Evolutionary conservation across 2,888 invertebrate genomes (phyloP).

Genomic region (Drosophila meridionalis): DNA sequence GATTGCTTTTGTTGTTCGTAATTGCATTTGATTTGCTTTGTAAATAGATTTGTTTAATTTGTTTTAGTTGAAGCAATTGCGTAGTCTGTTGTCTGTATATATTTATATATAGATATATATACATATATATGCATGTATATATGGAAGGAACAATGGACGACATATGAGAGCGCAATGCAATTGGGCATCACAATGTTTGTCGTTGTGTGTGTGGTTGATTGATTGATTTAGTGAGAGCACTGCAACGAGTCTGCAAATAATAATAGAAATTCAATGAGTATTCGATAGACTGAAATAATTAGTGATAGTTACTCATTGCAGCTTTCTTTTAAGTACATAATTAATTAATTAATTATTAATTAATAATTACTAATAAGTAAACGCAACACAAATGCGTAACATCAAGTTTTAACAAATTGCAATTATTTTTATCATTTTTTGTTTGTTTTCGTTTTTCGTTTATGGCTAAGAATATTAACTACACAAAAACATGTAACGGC

Average conservation of each 20-base stretch:
- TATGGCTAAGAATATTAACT: conserved; percentile 53
- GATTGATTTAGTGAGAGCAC: conserved; percentile 12
- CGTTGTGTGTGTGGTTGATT: conserved; percentile 48
- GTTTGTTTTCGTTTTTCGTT: conserved; percentile 5
- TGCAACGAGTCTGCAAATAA: conserved; percentile 1
- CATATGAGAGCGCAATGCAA: conserved; percentile 35
- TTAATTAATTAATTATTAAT: conserved; percentile 28
- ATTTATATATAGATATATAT: neutral
- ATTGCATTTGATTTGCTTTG: conserved; percentile 40
- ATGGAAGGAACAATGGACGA: conserved; percentile 83
- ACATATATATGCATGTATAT: conserved; percentile 50
- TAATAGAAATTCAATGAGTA: neutral
- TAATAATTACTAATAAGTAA: conserved; percentile 28
- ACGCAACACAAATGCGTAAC: conserved; percentile 73
- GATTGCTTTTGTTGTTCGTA: conserved; percentile 12
- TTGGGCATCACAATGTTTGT: conserved; percentile 54
- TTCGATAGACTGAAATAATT: neutral
- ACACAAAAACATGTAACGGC: conserved; percentile 58
- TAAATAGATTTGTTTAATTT: conserved; percentile 49
- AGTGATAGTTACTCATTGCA: conserved; percentile 11
- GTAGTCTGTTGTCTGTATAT: conserved; percentile 36
- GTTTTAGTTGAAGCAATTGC: conserved; percentile 62
- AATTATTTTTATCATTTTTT: neutral
- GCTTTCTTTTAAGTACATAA: conserved; percentile 6
- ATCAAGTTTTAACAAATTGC: conserved; percentile 57